Conservation (phyloP, 2,797 vertebrate genomes). For the Stomatorhinus walkeri region DNA sequence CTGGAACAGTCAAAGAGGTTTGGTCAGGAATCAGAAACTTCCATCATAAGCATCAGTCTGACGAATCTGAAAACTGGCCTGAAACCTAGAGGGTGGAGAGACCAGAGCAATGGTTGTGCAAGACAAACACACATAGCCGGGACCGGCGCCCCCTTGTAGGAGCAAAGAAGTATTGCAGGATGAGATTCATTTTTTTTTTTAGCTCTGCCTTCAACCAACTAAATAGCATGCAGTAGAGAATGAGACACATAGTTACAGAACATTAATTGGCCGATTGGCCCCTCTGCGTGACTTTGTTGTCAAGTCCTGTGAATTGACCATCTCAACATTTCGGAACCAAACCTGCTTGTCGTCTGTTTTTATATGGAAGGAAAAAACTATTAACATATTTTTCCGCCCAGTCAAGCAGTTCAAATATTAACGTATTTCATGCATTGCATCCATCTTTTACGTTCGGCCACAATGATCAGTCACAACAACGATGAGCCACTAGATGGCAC, state of each 20-base stretch:
- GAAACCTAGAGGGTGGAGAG: not conserved
- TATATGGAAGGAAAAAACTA: not conserved
- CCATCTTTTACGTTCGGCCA: not conserved
- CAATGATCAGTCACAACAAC: not conserved
- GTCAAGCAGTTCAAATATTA: not conserved
- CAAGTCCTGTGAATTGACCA: not conserved
- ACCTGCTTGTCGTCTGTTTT: not conserved
- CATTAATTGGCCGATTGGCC: not conserved
- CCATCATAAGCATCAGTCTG: not conserved
- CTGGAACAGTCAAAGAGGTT: not conserved
- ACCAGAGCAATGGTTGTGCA: not conserved
- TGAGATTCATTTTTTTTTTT: not conserved
- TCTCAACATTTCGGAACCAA: not conserved
- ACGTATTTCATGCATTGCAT: not conserved
- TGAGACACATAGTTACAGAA: not conserved
- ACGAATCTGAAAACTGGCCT: not conserved
- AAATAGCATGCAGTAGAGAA: not conserved
- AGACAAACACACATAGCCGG: not conserved
- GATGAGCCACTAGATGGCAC: not conserved
- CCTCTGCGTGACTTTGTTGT: not conserved
- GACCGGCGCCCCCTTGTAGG: not conserved
- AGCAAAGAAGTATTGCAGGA: not conserved
- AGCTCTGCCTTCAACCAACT: not conserved
- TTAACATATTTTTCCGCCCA: not conserved
- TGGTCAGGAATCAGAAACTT: not conserved